Evolutionary conservation across 1,140 invertebrate species (phyloP), one percentile per base, ranked within the genome.

Genomic region (Rhagoletis pomonella): DNA sequence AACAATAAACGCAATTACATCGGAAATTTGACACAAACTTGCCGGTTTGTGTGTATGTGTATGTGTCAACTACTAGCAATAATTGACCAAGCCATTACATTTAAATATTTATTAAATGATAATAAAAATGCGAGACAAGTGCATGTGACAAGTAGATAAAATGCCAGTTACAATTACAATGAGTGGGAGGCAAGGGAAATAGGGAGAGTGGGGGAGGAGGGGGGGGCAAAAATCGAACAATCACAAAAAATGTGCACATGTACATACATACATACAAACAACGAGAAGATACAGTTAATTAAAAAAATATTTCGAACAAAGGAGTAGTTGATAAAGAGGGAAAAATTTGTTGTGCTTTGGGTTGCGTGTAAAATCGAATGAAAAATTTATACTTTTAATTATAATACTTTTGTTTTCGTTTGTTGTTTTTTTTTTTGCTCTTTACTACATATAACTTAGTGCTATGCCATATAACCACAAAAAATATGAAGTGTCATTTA

Each of bases 401-500:
- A 29, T 29, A 29, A 29, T 29, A 1, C 29, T 77, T 59, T n/a
- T 65, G 58, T 90, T 77, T 88, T 86, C 89, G 50, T 19, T 67
- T 89, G 87, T 88, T 90, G 89, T 88, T 87, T 87, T 89, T 90
- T 62, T 62, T 81, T 55, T 81, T 55, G 69, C 10, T 29, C 29
- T 55, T 55, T 47, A 81, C 17, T 39, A 87, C 62, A 84, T 73
- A 29, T 88, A 65, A 86, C 67, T 89, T 88, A 88, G 90, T 91
- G 90, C 91, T 91, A 90, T 91, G 91, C 90, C 92, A 91, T 29
- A 91, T 91, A 92, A 91, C 89, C 91, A 91, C 91, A 91, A 91
- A 91, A 29, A 90, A 91, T 87, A 90, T 88, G 39, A 81, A 87
- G 90, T 91, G 91, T 90, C 90, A 42, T 77, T 90, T 88, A 89